Conservation (phyloP, 2,113 vertebrate genomes). For the Myiozetetes cayanensis region DNA sequence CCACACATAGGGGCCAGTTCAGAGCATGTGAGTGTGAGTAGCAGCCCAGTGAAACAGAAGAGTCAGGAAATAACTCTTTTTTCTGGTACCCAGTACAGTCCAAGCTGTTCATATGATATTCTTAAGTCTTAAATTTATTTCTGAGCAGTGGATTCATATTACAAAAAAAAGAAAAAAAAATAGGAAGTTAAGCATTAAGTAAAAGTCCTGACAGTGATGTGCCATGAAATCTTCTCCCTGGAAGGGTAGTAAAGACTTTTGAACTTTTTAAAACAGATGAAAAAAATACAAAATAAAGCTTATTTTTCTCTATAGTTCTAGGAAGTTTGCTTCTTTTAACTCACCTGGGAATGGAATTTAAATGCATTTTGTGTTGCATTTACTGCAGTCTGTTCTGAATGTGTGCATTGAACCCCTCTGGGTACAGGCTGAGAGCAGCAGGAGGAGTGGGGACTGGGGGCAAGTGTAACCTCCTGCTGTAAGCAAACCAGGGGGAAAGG, state of each 20-base stretch:
- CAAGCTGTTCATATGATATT: background rate
- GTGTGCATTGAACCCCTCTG: background rate
- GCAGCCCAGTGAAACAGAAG: background rate
- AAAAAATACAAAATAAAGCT: background rate
- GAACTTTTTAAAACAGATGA: background rate
- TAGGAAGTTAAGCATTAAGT: background rate
- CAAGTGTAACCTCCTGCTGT: background rate
- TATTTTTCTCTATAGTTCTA: background rate
- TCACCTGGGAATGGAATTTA: constrained; percentile 37
- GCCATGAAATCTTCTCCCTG: background rate
- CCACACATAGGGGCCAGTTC: background rate
- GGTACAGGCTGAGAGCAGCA: constrained; percentile 21
- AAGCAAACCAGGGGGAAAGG: background rate
- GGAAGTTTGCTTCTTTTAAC: constrained; percentile 44
- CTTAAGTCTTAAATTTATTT: background rate
- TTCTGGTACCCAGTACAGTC: background rate
- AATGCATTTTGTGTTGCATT: constrained; percentile 57
- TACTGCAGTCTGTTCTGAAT: constrained; percentile 48
- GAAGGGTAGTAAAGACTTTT: background rate
- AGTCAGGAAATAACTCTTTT: background rate
- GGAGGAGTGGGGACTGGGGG: background rate
- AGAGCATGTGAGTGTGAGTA: background rate
- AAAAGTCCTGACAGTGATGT: background rate
- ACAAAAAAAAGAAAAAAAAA: background rate
- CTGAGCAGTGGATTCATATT: background rate